These are phyloP conservation scores for Pelochelys cantorii DNA, from an alignment of 2,797 vertebrate genomes.

Conservation along the genomic window DNA sequence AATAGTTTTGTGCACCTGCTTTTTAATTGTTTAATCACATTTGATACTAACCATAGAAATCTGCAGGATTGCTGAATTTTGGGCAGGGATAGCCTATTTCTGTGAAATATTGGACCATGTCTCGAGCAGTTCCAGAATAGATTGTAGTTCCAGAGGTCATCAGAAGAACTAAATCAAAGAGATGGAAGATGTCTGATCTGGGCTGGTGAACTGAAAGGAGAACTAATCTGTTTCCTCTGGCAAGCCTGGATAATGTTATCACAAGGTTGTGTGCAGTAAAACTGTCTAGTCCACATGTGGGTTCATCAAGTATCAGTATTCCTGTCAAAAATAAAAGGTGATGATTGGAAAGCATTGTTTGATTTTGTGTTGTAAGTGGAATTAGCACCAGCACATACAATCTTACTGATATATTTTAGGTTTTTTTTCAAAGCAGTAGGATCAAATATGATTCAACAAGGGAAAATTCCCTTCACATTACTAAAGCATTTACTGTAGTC, in stretches of 20 bases:
- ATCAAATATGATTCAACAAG: background rate
- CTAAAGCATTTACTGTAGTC: background rate
- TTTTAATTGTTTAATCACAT: conserved; percentile 12
- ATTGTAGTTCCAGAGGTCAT: conserved; percentile 90
- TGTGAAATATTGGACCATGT: conserved; percentile 95
- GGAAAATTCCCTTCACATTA: background rate
- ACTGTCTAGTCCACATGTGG: conserved; percentile 96
- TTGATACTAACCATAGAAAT: conserved; percentile 91
- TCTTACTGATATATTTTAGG: background rate
- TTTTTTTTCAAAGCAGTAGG: background rate
- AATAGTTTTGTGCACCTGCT: background rate
- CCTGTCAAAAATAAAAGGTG: conserved; percentile 80
- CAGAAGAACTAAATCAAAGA: conserved; percentile 94
- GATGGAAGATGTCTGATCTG: conserved; percentile 95
- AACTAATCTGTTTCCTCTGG: conserved; percentile 93
- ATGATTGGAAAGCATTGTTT: conserved; percentile 21
- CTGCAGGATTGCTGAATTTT: conserved; percentile 94
- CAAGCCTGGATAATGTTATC: conserved; percentile 92
- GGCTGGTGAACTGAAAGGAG: conserved; percentile 96
- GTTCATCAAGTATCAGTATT: conserved; percentile 95
- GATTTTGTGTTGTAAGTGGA: conserved; percentile 7
- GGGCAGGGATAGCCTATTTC: conserved; percentile 91
- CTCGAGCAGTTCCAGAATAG: conserved; percentile 90
- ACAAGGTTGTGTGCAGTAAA: conserved; percentile 98
- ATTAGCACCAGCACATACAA: background rate